Percentiles rank a stretch among this genome's conserved stretches.
Conservation (phyloP, 2,888 invertebrate genomes). For the Sarcophaga caerulescens region DNA sequence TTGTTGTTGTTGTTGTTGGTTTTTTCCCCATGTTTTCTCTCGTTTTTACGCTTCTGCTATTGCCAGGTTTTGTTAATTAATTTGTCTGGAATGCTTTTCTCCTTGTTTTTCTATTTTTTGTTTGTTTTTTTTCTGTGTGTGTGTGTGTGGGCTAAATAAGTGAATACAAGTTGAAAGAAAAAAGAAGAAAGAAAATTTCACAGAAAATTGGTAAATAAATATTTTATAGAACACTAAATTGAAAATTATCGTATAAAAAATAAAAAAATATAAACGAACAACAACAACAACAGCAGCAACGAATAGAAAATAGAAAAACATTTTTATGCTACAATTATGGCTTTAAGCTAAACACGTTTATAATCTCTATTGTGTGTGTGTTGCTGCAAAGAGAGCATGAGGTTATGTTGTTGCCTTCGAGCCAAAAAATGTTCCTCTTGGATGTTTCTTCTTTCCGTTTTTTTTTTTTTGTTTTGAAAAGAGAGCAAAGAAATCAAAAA, state of each 20-base stretch:
- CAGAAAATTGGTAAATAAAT: slow-evolving; percentile 20
- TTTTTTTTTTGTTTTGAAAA: no score
- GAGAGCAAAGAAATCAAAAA: no score
- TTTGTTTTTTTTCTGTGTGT: background rate
- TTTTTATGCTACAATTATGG: slow-evolving; percentile 2
- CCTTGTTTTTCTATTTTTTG: slow-evolving; percentile 1
- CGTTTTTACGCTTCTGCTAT: background rate
- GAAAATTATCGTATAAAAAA: slow-evolving; percentile 17
- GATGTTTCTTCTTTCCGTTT: no score
- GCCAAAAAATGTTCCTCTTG: background rate
- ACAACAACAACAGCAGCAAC: background rate
- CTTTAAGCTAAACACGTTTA: slow-evolving; percentile 16
- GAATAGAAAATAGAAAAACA: background rate
- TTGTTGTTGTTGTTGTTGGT: background rate
- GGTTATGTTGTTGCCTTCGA: background rate
- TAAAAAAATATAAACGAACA: background rate
- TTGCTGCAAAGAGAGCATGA: background rate
- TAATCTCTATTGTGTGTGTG: background rate
- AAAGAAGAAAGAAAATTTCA: background rate
- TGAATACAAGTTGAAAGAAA: background rate
- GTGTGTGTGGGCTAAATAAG: no score
- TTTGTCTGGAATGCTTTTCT: background rate
- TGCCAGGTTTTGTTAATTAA: background rate
- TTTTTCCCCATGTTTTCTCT: background rate
- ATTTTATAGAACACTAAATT: slow-evolving; percentile 24